Base-by-base conservation (phyloP, 1,140 invertebrate species). In the Drosophila arizonae region DNA sequence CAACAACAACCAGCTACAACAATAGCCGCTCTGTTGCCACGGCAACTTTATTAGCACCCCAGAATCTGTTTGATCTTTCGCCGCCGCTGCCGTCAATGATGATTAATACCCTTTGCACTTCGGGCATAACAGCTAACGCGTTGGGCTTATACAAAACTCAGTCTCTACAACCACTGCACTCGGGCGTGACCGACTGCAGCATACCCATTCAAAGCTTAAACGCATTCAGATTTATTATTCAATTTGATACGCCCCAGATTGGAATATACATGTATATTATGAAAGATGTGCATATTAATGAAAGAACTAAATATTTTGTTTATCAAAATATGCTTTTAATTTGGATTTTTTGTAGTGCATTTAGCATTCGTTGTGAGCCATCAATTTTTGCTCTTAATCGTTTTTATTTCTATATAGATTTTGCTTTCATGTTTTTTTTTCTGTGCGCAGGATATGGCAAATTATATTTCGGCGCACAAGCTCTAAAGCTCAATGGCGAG, bases 1-100 rank as follows among this genome's bases (percentile, higher is more conserved):
- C 68, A 50, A 30, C 60, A 56, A 28, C 17, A 41, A 15, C 4
- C 50, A 33, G 9, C 33, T 8, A 41, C 68, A 41, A 30, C 60
- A 56, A 28, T 33, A 41, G 26, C 10, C 43, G 28, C 39, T 10
- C 58, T 21, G n/a, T 45, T 30, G 41, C 45, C 52, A 58, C 73
- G 69, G 80, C 77, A 86, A 81, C 81, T 81, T 85, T 85, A 85
- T 85, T 86, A 85, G 81, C 81, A 75, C 70, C 70, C 67, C 54
- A 64, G 72, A 13, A 36, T 24, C 81, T 17, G 77, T 85, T 80
- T 77, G 69, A 85, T 86, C 81, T 85, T 70, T 77, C 21, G 65
- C 66, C 66, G 74, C 17, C 41, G 70, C 69, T 50, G 64, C 63
- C 55, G 36, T 39, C n/a, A 39, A 58, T 41, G 69, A 67, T 67